Percentiles rank a stretch among this genome's conserved stretches.
Evolutionary conservation across 1,140 invertebrate species (phyloP).

Genomic region (Gonatopus flavifemur): DNA sequence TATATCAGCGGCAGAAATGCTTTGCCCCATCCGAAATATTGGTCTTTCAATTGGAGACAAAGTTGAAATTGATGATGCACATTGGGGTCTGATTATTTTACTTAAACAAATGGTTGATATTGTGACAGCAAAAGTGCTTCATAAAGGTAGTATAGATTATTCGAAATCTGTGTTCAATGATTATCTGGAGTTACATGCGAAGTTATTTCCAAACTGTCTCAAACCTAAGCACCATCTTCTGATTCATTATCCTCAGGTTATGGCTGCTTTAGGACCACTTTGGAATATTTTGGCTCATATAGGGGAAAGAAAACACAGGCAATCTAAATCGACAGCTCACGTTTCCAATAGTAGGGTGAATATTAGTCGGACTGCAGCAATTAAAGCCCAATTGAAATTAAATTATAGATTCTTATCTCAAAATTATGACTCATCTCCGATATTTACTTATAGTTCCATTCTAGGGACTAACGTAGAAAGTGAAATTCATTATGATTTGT

Average conservation of each 20-base stretch:
- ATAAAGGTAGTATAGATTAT: too few species aligned
- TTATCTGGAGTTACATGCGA: too few species aligned
- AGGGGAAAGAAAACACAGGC: not conserved
- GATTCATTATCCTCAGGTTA: not conserved
- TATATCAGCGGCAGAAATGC: constrained; percentile 34
- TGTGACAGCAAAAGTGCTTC: not conserved
- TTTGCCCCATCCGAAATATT: constrained; percentile 25
- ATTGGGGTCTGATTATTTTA: constrained; percentile 30
- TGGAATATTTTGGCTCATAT: not conserved
- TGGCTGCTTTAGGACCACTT: not conserved
- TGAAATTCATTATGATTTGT: too few species aligned
- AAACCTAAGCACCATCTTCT: constrained; percentile 1
- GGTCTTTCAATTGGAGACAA: constrained; percentile 32
- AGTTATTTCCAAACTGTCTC: too few species aligned
- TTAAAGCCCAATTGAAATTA: not conserved
- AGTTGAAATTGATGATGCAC: constrained; percentile 21
- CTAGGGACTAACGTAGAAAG: too few species aligned
- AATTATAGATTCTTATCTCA: too few species aligned
- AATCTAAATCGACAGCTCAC: not conserved
- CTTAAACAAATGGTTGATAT: constrained; percentile 21
- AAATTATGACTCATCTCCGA: too few species aligned
- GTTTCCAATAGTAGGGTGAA: not conserved
- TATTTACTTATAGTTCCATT: too few species aligned
- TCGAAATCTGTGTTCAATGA: too few species aligned
- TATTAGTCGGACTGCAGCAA: not conserved